Conservation (phyloP, 1,140 invertebrate genomes). For the Phocides pigmalion region DNA sequence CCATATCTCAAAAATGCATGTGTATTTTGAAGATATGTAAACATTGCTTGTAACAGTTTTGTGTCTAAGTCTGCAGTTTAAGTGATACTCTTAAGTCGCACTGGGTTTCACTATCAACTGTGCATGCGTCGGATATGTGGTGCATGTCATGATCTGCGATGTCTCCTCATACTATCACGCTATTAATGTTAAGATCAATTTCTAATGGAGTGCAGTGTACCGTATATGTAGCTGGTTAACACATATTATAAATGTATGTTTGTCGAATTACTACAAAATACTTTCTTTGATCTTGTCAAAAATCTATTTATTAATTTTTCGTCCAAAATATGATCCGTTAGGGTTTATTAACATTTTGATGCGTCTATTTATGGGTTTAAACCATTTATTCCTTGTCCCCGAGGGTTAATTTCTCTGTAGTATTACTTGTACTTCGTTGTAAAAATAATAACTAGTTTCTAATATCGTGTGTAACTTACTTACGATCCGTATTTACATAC, state of each 20-base stretch:
- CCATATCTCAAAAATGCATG: no score
- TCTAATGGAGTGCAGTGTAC: constrained; percentile 29
- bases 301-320: no score
- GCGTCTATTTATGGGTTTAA: no score
- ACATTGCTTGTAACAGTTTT: background rate
- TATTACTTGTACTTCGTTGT: no score
- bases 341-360: no score
- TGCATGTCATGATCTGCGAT: constrained; percentile 36
- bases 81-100: constrained; percentile 18
- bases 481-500: constrained; percentile 35
- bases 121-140: constrained; percentile 24
- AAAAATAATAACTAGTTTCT: no score
- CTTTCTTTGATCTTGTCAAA: no score
- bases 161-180: constrained; percentile 40
- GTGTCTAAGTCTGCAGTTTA: constrained; percentile 31
- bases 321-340: no score
- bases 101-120: constrained; percentile 40
- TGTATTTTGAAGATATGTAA: no score
- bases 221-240: background rate
- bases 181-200: constrained; percentile 14
- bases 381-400: no score
- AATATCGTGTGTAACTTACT: background rate
- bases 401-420: no score
- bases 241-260: background rate
- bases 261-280: background rate